Evolutionary conservation across 1,140 invertebrate genomes (phyloP).

Genomic region (Lordiphosa stackelbergi): DNA sequence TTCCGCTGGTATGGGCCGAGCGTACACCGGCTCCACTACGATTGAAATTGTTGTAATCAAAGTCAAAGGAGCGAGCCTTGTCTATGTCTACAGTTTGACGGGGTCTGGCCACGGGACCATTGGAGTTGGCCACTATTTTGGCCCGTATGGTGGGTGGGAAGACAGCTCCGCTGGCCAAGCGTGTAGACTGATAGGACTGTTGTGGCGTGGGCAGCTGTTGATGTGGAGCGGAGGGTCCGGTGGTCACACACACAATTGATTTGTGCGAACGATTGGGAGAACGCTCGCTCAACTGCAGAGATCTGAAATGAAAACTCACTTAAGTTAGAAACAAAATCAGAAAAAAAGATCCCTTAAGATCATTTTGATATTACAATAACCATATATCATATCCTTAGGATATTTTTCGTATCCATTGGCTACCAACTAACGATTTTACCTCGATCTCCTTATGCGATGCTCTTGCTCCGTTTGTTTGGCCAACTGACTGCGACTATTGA

Average conservation of each 20-base stretch:
- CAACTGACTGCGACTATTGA: constrained; percentile 24
- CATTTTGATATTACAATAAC: too few relatives aligned
- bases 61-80: constrained; percentile 73
- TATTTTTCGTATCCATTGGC: too few relatives aligned
- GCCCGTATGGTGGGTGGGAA: constrained; percentile 49
- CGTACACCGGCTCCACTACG: constrained; percentile 26
- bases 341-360: too few relatives aligned
- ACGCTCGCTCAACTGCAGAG: constrained; percentile 71
- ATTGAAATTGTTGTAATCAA: constrained; percentile 67
- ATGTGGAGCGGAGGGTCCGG: constrained; percentile 25
- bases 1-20: constrained; percentile 24
- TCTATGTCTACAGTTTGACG: constrained; percentile 56
- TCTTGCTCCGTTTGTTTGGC: constrained; percentile 65
- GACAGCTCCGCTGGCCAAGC: constrained; percentile 17
- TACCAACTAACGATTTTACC: constrained; percentile 10
- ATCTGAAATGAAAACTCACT: constrained; percentile 34
- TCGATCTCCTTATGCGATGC: constrained; percentile 70
- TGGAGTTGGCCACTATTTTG: constrained; percentile 24
- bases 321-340: too few relatives aligned
- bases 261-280: constrained; percentile 72
- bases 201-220: constrained; percentile 10
- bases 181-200: constrained; percentile 39
- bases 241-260: constrained; percentile 54
- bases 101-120: constrained; percentile 18
- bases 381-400: too few relatives aligned